Base-by-base conservation (phyloP, 92 coral and sea anemone species). In the Anthopleura xanthogrammica region DNA sequence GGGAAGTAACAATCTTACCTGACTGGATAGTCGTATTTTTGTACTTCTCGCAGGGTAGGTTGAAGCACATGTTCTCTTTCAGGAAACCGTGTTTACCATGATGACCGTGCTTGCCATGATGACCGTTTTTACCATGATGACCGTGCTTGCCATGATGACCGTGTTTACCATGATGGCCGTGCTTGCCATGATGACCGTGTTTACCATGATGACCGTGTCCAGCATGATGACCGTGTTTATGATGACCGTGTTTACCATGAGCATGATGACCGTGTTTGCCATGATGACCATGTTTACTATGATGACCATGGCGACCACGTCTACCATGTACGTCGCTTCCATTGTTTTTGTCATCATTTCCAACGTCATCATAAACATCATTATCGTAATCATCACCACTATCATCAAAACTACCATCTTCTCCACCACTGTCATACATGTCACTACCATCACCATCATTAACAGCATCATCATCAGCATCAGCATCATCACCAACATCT, bases 31-130 rank as follows among this genome's bases (percentile, higher is more conserved):
- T 77, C 20, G 24, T 29, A 9, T 77, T 77, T 46, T 16, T 55
- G 81, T 77, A 77, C 66, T 43, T 77, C 17, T 77, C 81, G 43
- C 81, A 77, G 3, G 81, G 81, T 46, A 54, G 52, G 60, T 50
- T 16, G 43, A 29, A 13, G 66, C 81, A 77, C 43, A n/a, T 65
- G 36, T 65, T 22, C 24, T 7, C 40, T 65, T 23, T 65, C 12
- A 65, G 22, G 8, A 16, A 65, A 7, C 72, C 40, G 20, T 1
- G 40, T 65, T 12, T 65, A 7, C 72, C 72, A 12, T 20, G 72
- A 10, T 23, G 41, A 20, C 72, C 72, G 22, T 22, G 72, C 22
- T 22, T 65, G 8, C 72, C 41, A 23, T 20, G 72, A 8, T 6
- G 41, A 10, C 72, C 41, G 22, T 22, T 1, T 23, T 36, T n/a